These are phyloP conservation scores for Vulpes lagopus DNA, from an alignment of 2,113 vertebrate genomes.

Conservation along the genomic window DNA sequence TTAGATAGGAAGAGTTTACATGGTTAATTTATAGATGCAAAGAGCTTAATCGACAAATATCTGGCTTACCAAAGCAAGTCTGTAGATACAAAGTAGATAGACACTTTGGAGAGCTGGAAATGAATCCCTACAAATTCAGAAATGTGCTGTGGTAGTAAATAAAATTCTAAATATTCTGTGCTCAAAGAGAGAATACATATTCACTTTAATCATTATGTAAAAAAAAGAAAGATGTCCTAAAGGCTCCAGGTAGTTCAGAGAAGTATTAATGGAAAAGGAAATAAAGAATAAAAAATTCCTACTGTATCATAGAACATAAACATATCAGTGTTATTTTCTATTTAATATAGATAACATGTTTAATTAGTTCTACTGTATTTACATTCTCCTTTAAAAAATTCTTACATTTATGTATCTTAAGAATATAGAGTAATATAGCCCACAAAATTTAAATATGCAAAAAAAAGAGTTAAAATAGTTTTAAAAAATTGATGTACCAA, in stretches of 20 bases:
- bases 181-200: constrained; percentile 23
- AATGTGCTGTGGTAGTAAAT: constrained; percentile 22
- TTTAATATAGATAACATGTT: constrained; percentile 26
- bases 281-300: constrained; percentile 45
- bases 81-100: not conserved
- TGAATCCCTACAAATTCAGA: constrained; percentile 15
- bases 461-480: not conserved
- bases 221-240: not conserved
- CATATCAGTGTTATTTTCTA: not conserved
- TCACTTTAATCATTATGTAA: constrained; percentile 13
- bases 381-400: constrained; percentile 17
- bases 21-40: constrained; percentile 3
- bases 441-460: constrained; percentile 29
- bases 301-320: not conserved
- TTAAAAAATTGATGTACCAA: constrained; percentile 9
- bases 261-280: constrained; percentile 51
- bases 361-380: constrained; percentile 33
- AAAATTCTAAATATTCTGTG: constrained; percentile 24
- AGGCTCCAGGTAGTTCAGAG: not conserved
- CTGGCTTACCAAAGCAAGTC: not conserved
- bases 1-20: not conserved
- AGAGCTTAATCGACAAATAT: not conserved
- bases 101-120: constrained; percentile 24
- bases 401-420: not conserved
- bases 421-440: constrained; percentile 39